Evolutionary conservation across 1,140 invertebrate species (phyloP), one percentile per base, ranked within the genome.

Genomic region (Muscidifurax raptorellus): DNA sequence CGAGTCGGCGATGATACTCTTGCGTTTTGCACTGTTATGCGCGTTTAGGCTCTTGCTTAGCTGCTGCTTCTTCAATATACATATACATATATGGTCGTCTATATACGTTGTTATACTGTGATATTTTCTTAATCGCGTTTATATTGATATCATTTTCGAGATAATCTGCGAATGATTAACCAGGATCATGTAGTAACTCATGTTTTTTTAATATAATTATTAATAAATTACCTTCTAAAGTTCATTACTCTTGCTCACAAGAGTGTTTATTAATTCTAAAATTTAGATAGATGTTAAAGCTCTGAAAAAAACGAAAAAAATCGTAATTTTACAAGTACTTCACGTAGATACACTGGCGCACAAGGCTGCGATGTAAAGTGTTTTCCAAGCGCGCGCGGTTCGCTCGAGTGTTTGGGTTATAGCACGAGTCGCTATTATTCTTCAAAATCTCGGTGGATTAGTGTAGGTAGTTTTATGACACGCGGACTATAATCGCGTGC

Each of bases 401-500:
- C 87, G 88, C 66, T 90, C 88, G 86, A 91, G 89, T 90, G 88
- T 90, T 91, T 91, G 79, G 77, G n/a, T n/a, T 88, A 88, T 88
- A 86, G 72, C 83, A 80, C 71, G 74, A 86, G 52, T 83, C 47
- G 28, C 25, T 82, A 66, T 82, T 85, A 78, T 82, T 82, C 13
- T 30, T 44, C 64, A 13, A 69, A 85, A 85, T 82, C 79, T 28
- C 59, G 22, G n/a, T 12, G 84, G 80, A 89, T 90, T 87, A 88
- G 69, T 80, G 66, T 12, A 18, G 76, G 27, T 67, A 83, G 67
- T 87, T 86, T 86, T 80, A 76, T 47, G 78, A 18, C 78, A 78
- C 71, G 47, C 75, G 64, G 74, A 32, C 85, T 82, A 40, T 40
- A 87, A 87, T 76, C 83, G 47, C 81, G 84, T 84, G 78, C 89